phyloP scores from a whole-genome alignment of 2,888 invertebrate species.

The Phalera bucephala region DNA sequence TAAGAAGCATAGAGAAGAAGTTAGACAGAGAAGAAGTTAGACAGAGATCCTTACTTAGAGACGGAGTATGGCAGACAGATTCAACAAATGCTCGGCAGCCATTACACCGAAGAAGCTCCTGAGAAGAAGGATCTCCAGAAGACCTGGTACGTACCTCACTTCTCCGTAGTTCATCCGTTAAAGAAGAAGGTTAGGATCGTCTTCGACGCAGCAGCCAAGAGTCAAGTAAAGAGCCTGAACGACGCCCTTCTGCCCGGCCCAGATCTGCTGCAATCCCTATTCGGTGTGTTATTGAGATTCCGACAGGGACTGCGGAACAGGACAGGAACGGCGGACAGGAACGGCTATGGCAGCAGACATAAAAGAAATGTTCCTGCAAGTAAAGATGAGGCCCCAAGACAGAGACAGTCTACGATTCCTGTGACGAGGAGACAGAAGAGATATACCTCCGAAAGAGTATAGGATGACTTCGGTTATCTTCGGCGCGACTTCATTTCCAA shows the following conservation, averaged over 20 bases:
- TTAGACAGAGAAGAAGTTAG: no score
- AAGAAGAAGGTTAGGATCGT: background rate
- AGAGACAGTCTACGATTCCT: no score
- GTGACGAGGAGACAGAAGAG: background rate
- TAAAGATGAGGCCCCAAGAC: no score
- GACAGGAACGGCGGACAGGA: constrained; percentile 14
- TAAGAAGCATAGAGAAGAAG: no score
- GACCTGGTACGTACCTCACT: background rate
- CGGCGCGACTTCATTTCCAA: background rate
- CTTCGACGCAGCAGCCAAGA: constrained; percentile 17
- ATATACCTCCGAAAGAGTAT: background rate
- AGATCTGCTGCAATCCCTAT: constrained; percentile 27
- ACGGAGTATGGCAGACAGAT: no score
- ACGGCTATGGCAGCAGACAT: constrained; percentile 6
- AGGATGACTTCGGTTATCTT: background rate
- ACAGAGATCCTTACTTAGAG: no score
- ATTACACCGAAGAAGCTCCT: no score
- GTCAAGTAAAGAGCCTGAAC: constrained; percentile 12
- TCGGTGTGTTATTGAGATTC: constrained; percentile 33
- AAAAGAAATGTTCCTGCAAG: constrained; percentile 10
- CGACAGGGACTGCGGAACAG: constrained; percentile 13
- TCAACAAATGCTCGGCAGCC: no score
- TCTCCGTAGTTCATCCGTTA: background rate
- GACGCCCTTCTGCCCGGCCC: constrained; percentile 23
- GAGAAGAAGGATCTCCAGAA: no score